Evolutionary conservation across 2,888 invertebrate genomes (phyloP), one percentile per base, ranked within the genome.

Genomic region (Tanypteryx hageni): DNA sequence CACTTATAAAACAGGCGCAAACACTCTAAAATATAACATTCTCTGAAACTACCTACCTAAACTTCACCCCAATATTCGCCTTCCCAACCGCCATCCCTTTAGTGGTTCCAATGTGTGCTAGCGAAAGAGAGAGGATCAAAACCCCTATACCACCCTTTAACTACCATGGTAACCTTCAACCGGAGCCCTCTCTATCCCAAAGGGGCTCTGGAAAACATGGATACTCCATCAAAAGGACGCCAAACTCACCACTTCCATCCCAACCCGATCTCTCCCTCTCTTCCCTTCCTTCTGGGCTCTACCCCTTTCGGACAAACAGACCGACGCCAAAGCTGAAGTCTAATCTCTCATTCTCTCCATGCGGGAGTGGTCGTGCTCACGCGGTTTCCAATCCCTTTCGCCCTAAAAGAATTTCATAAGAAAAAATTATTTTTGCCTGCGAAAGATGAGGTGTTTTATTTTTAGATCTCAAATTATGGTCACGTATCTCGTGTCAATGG

Each of bases 161-260:
- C 27, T 27, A 76, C 76, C 76, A n/a, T 18, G 13, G 18, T 16
- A 44, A 31, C 31, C 82, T 82, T n/a, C 44, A 10, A 16, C 64
- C 18, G 64, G 16, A 7, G 18, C 64, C 64, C 56, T 44, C 85
- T 27, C 8, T 58, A 57, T 58, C 85, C 85, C 85, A 57, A 7
- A 27, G 61, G 31, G 61, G 61, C 61, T 14, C 58, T 59, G 27
- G 89, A 58, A 61, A 89, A 89, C 89, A 89, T 44, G 89, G 44
- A 68, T 89, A 89, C 89, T 89, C 89, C 89, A 89, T 89, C 89
- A 89, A 89, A 68, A 9, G 44, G 89, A 44, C 86, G 61, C 18
- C 85, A 58, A 57, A 57, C 56, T 83, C 83, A 18, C 83, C 44
- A 16, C 83, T 44, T 31, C 82, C 16, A 68, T 76, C 44, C 83